Evolutionary conservation across 2,113 vertebrate species (phyloP), one percentile per base, ranked within the genome.

Genomic region (Harpagus bidentatus): DNA sequence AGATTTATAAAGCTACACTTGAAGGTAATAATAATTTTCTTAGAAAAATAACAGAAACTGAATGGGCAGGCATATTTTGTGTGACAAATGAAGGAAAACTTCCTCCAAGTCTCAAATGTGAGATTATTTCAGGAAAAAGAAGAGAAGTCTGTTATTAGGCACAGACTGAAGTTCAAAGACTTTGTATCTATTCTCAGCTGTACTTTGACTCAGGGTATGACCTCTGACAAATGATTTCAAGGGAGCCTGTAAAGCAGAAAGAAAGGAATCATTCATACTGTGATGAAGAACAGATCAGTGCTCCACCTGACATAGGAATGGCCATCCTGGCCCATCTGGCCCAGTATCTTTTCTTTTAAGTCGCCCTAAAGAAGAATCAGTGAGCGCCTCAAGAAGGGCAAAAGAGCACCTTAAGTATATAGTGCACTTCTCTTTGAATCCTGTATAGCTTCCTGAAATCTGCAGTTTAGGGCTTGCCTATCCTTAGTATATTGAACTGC

Each of bases 171-270:
- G 78, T 73, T 90, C 43, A 76, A 23, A 76, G 48, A 48, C 43
- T 76, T 91, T 93, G 25, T 84, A 19, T 70, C 84, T 91, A 40
- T 91, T 97, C 74, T 76, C 74, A 95, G 84, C 76, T 77, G 6
- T 79, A 9, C 52, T 86, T 88, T 80, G 61, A 31, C 66, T 90
- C 66, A 12, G 43, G 31, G 4, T 87, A 72, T 80, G 91, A 95
- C 91, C 84, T 96, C 77, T 91, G 91, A 91, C 73, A 84, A 50
- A 63, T 31, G 3, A 47, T 82, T 96, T 92, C 69, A 88, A 95
- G 72, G 36, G 36, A 74, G 5, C 29, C 52, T 48, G 52, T 23
- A 74, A 71, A 76, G 67, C 56, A 91, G 48, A 86, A 67, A 67
- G 34, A 45, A 45, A 58, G 62, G 20, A n/a, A 66, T 77, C 2